phyloP scores from a whole-genome alignment of 2,888 invertebrate species.

The Oxycera nigricornis region DNA sequence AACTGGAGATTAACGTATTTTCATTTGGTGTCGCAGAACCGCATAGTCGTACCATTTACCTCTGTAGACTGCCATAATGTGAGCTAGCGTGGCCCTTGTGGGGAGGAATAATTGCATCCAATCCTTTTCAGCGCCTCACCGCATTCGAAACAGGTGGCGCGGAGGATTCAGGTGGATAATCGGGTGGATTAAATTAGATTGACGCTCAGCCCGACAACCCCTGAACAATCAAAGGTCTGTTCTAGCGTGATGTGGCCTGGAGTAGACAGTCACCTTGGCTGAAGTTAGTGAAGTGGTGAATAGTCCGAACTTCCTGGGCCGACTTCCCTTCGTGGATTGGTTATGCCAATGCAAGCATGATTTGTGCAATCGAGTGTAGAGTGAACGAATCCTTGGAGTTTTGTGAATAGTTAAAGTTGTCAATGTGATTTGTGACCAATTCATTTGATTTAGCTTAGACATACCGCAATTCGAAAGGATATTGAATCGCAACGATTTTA shows the following conservation, averaged over 20 bases:
- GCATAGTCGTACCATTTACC: neutral
- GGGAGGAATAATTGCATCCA: neutral
- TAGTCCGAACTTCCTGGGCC: neutral
- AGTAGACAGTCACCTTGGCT: neutral
- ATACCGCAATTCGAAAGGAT: neutral
- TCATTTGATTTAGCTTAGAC: neutral
- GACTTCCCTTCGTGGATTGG: neutral
- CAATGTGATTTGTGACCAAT: conserved; percentile 12
- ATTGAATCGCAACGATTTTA: neutral
- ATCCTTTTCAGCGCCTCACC: neutral
- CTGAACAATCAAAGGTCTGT: too few relatives aligned
- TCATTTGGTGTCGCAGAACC: neutral
- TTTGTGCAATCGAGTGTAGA: conserved; percentile 16
- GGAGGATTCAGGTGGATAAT: neutral
- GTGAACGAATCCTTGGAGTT: conserved; percentile 1
- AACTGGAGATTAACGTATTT: neutral
- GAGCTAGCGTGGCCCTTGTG: neutral
- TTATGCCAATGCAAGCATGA: neutral
- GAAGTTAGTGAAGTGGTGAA: neutral
- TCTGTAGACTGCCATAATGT: neutral
- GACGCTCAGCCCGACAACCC: neutral
- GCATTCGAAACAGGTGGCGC: neutral
- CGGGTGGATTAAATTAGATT: neutral
- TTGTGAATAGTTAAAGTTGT: neutral
- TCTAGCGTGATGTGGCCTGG: neutral